Evolutionary conservation across 2,797 vertebrate species (phyloP).

Genomic region (Gouania willdenowi): DNA sequence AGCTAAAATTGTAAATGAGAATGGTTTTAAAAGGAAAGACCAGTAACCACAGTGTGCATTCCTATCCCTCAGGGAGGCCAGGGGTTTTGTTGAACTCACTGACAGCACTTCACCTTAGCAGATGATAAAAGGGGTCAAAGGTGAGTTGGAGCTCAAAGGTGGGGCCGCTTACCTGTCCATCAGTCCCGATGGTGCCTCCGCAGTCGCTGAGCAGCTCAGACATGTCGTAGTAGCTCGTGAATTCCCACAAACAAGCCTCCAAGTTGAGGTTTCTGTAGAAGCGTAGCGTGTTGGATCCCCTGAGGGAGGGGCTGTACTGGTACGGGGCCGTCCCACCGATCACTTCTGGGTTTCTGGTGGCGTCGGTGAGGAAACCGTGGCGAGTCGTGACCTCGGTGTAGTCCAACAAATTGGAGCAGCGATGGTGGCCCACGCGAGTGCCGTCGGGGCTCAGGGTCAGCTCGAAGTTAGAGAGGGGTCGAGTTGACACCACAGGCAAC

Average conservation of each 20-base stretch:
- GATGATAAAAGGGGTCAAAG: conserved; percentile 72
- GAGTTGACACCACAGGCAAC: conserved; percentile 90
- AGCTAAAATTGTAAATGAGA: conserved; percentile 6
- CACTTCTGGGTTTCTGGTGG: conserved; percentile 80
- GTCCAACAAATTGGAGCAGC: conserved; percentile 92
- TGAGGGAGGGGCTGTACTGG: conserved; percentile 81
- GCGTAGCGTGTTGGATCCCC: conserved; percentile 80
- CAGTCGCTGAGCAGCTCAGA: conserved; percentile 92
- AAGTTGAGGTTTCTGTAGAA: conserved; percentile 93
- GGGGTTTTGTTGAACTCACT: conserved; percentile 13
- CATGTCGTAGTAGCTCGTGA: conserved; percentile 92
- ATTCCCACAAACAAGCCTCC: conserved; percentile 94
- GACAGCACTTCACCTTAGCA: conserved; percentile 1
- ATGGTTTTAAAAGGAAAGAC: conserved; percentile 2
- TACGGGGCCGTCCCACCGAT: conserved; percentile 87
- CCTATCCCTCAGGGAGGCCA: conserved; percentile 8
- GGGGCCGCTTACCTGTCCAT: conserved; percentile 85
- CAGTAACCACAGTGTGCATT: conserved; percentile 20
- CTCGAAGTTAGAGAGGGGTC: conserved; percentile 90
- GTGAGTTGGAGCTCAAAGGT: conserved; percentile 79
- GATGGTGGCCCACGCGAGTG: conserved; percentile 89
- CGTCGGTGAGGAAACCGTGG: conserved; percentile 86
- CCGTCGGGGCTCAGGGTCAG: conserved; percentile 92
- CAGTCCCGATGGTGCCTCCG: conserved; percentile 89
- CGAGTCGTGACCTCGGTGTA: conserved; percentile 86